Evolutionary conservation across 2,797 vertebrate genomes (phyloP).

Genomic region (Phoxinus dragarum): DNA sequence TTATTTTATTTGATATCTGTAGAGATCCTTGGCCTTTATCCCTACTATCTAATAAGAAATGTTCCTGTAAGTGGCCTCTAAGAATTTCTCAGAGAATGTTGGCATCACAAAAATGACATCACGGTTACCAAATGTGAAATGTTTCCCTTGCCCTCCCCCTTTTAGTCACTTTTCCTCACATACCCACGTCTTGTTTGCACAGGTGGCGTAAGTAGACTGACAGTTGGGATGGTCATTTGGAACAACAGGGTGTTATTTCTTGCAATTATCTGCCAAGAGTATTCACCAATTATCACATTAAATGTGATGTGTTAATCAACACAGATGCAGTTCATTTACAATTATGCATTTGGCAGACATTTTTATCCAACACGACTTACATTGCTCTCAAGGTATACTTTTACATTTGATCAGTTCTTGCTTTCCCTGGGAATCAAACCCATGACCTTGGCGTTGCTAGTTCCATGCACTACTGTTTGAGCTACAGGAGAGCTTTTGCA

Average conservation of each 20-base stretch:
- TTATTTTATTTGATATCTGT: not conserved
- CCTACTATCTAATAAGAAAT: not conserved
- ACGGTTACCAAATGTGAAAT: slow-evolving; percentile 35
- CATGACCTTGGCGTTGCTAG: not conserved
- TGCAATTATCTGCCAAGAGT: slow-evolving; percentile 67
- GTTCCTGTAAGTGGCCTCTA: slow-evolving; percentile 26
- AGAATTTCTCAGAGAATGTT: slow-evolving; percentile 17
- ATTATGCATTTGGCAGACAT: not conserved
- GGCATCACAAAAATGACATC: slow-evolving; percentile 30
- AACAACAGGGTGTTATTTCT: slow-evolving; percentile 71
- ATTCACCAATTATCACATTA: slow-evolving; percentile 16
- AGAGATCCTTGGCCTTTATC: slow-evolving; percentile 13
- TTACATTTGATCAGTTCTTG: not conserved
- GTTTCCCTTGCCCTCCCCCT: slow-evolving; percentile 46
- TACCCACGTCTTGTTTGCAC: slow-evolving; percentile 73
- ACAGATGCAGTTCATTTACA: not conserved
- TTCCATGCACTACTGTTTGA: not conserved
- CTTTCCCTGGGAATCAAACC: not conserved
- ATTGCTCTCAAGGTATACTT: not conserved
- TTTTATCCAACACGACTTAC: not conserved
- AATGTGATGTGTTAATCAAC: slow-evolving; percentile 15
- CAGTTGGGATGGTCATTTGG: slow-evolving; percentile 43
- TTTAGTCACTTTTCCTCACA: slow-evolving; percentile 15
- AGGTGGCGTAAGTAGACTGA: slow-evolving; percentile 75
- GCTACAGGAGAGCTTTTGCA: not conserved